phyloP scores from a whole-genome alignment of 2,113 vertebrate genomes.

The Halcyon malimbica region DNA sequence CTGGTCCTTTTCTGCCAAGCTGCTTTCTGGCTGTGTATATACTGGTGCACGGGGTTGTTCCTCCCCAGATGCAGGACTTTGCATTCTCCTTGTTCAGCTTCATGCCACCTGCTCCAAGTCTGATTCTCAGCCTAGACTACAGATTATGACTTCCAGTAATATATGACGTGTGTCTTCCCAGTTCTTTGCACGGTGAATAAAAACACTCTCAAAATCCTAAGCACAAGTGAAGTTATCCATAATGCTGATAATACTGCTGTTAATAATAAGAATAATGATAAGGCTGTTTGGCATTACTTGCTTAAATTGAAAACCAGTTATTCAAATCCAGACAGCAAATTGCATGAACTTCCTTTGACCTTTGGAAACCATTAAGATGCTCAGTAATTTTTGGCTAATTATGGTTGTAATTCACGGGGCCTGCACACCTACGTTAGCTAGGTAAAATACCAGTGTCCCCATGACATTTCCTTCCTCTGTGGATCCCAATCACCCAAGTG shows the following conservation, averaged over 20 bases:
- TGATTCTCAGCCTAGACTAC: neutral
- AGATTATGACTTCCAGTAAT: neutral
- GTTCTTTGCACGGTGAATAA: neutral
- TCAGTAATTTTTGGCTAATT: conserved; percentile 15
- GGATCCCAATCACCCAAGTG: neutral
- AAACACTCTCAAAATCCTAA: neutral
- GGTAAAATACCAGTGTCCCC: neutral
- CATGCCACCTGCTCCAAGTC: neutral
- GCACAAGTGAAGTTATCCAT: neutral
- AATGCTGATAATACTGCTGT: neutral
- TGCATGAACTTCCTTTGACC: conserved; percentile 43
- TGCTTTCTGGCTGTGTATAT: too few species aligned
- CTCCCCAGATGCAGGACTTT: too few species aligned
- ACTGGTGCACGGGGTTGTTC: too few species aligned
- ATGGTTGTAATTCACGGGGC: neutral
- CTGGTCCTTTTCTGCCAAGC: too few species aligned
- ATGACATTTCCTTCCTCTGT: neutral
- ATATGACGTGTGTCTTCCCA: neutral
- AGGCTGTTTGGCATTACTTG: conserved; percentile 4
- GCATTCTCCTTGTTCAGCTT: too few species aligned
- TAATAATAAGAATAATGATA: neutral
- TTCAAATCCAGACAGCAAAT: conserved; percentile 6
- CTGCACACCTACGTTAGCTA: neutral
- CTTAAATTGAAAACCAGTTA: conserved; percentile 17
- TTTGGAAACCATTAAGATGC: conserved; percentile 13